A percentile compares a stretch with the other conserved stretches of the same genome.
These are phyloP conservation scores for Aspidiotus destructor DNA, from an alignment of 2,888 invertebrate species.

Conservation along the genomic window DNA sequence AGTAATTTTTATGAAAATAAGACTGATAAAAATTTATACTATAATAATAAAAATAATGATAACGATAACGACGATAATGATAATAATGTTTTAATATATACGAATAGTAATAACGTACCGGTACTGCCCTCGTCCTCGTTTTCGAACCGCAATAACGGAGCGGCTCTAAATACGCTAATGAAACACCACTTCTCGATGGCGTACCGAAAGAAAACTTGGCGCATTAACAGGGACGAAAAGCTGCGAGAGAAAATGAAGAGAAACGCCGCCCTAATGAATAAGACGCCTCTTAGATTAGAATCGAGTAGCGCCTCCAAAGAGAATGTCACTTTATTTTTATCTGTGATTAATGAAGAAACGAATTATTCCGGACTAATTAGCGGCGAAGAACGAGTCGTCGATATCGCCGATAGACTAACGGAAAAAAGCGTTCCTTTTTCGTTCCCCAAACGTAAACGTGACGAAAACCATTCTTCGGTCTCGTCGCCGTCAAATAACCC, in stretches of 20 bases:
- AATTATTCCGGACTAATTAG: constrained; percentile 10
- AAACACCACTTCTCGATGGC: constrained; percentile 23
- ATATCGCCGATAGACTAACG: not conserved
- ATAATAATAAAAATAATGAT: not conserved
- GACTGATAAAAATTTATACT: constrained; percentile 18
- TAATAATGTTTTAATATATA: not conserved
- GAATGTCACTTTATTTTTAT: constrained; percentile 8
- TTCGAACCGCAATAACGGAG: not conserved
- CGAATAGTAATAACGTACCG: not conserved
- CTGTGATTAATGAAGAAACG: constrained; percentile 19
- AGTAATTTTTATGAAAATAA: constrained; percentile 14
- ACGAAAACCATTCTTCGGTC: not conserved
- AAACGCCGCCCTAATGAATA: constrained; percentile 6
- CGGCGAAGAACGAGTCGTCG: not conserved
- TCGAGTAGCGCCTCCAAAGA: not conserved
- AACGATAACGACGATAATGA: not conserved
- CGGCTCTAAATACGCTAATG: constrained; percentile 12
- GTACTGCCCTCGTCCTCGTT: not conserved
- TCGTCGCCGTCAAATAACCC: not conserved
- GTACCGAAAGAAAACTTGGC: constrained; percentile 18
- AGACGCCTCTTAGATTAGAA: constrained; percentile 11
- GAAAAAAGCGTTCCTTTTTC: not conserved
- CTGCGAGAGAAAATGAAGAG: not conserved
- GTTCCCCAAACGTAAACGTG: not conserved
- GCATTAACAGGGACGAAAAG: constrained; percentile 5